A percentile compares a stretch with the other conserved stretches of the same genome.
phyloP scores from a whole-genome alignment of 2,113 vertebrate species.

The Tauraco erythrolophus region DNA sequence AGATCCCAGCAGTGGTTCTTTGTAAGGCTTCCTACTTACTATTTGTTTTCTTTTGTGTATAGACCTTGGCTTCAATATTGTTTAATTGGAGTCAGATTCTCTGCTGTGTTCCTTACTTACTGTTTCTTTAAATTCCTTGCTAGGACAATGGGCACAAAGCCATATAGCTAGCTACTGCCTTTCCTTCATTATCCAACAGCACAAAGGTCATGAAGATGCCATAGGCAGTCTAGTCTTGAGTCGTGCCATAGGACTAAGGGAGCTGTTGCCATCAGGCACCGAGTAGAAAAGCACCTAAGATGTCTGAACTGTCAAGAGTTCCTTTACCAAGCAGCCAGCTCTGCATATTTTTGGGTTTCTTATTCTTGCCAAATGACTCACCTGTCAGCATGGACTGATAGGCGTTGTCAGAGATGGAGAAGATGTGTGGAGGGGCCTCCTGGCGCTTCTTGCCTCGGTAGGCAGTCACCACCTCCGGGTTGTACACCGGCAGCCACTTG shows the following conservation, averaged over 20 bases:
- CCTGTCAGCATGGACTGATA: conserved; percentile 83
- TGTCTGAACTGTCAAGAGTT: not conserved
- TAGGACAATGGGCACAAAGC: not conserved
- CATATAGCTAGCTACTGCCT: not conserved
- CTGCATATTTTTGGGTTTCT: not conserved
- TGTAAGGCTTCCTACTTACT: not conserved
- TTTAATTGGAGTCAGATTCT: not conserved
- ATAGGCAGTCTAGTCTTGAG: not conserved
- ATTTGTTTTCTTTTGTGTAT: not conserved
- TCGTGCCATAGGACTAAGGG: not conserved
- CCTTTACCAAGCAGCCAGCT: not conserved
- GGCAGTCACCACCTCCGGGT: conserved; percentile 78
- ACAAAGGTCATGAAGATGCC: not conserved
- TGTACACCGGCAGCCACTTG: conserved; percentile 87
- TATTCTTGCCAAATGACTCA: conserved; percentile 47
- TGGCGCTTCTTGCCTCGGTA: conserved; percentile 88
- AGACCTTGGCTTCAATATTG: not conserved
- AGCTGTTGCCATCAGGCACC: not conserved
- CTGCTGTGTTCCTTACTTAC: not conserved
- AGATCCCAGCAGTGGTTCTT: not conserved
- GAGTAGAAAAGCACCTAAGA: not conserved
- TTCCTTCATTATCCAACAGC: not conserved
- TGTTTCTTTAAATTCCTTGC: not conserved
- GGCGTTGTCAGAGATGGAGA: conserved; percentile 75
- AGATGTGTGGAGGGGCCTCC: conserved; percentile 88